phyloP scores from a whole-genome alignment of 1,140 invertebrate genomes.

The Macrobrachium nipponense region DNA sequence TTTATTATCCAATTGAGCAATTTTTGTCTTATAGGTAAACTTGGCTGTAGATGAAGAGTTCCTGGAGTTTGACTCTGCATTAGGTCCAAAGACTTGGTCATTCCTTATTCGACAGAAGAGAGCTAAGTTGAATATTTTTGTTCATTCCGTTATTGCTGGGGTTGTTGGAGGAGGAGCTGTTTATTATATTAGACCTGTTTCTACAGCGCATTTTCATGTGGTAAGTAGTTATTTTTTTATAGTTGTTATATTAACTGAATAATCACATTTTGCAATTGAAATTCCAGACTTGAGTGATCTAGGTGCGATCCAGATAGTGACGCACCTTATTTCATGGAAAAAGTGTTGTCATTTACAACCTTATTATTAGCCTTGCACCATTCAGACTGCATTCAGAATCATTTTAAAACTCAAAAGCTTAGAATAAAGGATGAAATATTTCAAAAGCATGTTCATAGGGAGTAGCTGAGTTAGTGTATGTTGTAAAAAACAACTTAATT shows the following conservation, averaged over 20 bases:
- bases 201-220: constrained; percentile 18
- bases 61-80: constrained; percentile 39
- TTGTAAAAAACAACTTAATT: too few species aligned
- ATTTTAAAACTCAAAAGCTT: too few species aligned
- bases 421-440: too few species aligned
- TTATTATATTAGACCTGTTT: constrained; percentile 33
- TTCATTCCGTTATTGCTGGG: constrained; percentile 28
- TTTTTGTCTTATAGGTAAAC: constrained; percentile 27
- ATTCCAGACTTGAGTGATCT: background rate
- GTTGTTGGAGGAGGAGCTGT: constrained; percentile 27
- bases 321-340: too few species aligned
- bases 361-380: too few species aligned
- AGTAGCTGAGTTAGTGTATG: too few species aligned
- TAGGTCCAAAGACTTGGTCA: constrained; percentile 47
- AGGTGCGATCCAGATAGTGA: background rate
- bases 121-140: constrained; percentile 14
- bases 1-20: background rate
- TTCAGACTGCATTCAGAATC: too few species aligned
- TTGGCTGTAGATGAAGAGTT: constrained; percentile 46
- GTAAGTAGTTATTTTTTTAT: background rate
- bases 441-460: too few species aligned
- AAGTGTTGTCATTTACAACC: too few species aligned
- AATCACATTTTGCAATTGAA: background rate
- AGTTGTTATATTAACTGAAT: background rate
- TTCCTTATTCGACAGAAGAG: constrained; percentile 45